Evolutionary conservation across 2,888 invertebrate species (phyloP), one percentile per base, ranked within the genome.

Genomic region (Meiosimyza decipiens): DNA sequence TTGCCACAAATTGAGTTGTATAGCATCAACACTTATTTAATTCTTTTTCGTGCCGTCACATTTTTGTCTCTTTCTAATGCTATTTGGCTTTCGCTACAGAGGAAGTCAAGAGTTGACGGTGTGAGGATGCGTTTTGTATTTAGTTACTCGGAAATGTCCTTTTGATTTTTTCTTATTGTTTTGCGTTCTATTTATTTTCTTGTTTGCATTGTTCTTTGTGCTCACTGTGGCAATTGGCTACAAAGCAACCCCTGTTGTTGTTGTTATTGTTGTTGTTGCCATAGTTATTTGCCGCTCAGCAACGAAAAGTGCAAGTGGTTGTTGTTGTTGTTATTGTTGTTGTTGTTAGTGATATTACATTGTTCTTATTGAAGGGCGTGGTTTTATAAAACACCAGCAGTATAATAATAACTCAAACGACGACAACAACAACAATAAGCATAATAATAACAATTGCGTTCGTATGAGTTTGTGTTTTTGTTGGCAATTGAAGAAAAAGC

Each of bases 1-100:
- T 82, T 80, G 80, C 84, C 83, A 80, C 83, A 84, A 84, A 84
- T 84, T 83, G 63, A 84, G 84, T 83, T 84, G 84, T 83, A 52
- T 6, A 40, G 40, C 40, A 70, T 52, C 47, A 60, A 16, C 51
- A 50, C 18, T 81, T 82, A 81, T 81, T 81, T 81, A 81, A 82
- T 80, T 71, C 63, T 4, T 18, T n/a, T 47, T 33, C 16, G 16
- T n/a, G 47, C 3, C 47, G 2, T 22, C 22, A 47, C 33, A 49
- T 63, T 18, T 50, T 63, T 22, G 63, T 63, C 15, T 16, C 57
- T 47, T 15, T 22, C 22, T 47, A 15, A 22, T 47, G 22, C 13
- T 55, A 22, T 22, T 16, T 16, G 16, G 47, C 40, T n/a, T 22
- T 55, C 52, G 18, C 15, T 49, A 47, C 50, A 70, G 71, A 28